Conservation (phyloP, 2,888 invertebrate species). For the Tenodera sinensis region DNA sequence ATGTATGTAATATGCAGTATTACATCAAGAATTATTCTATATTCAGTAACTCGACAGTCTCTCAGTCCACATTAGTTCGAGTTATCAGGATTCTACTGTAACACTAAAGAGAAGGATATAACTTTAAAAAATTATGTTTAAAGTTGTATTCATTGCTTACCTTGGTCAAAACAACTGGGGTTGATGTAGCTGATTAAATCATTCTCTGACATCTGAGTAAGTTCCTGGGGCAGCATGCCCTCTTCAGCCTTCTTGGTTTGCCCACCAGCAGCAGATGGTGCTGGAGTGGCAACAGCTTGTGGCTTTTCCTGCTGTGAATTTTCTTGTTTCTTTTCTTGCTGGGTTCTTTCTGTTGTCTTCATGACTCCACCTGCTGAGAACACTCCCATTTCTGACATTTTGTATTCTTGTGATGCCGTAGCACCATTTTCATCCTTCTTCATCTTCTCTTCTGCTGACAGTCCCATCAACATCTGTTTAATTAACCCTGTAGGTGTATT, state of each 20-base stretch:
- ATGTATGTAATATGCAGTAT: no score
- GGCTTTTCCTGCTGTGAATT: background rate
- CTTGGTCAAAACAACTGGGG: conserved; percentile 79
- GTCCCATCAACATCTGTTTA: background rate
- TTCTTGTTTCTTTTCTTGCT: background rate
- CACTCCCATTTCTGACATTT: background rate
- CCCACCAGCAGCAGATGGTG: background rate
- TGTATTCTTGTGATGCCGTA: background rate
- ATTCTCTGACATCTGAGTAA: conserved; percentile 82
- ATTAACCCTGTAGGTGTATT: background rate
- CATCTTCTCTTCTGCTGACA: background rate
- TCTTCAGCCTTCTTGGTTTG: conserved; percentile 45
- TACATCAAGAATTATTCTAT: no score
- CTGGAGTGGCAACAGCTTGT: background rate
- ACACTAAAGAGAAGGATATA: background rate
- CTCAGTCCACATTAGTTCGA: no score
- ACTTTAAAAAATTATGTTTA: background rate
- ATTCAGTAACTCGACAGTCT: no score
- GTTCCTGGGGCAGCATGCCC: conserved; percentile 63
- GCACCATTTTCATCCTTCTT: background rate
- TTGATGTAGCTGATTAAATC: conserved; percentile 86
- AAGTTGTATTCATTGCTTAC: conserved; percentile 29
- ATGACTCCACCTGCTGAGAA: background rate
- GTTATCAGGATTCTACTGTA: no score
- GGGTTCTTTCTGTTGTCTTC: background rate